Percentiles rank a stretch among this genome's conserved stretches.
These are phyloP conservation scores for Eulimnadia texana DNA, from an alignment of 1,140 invertebrate genomes.

Conservation along the genomic window DNA sequence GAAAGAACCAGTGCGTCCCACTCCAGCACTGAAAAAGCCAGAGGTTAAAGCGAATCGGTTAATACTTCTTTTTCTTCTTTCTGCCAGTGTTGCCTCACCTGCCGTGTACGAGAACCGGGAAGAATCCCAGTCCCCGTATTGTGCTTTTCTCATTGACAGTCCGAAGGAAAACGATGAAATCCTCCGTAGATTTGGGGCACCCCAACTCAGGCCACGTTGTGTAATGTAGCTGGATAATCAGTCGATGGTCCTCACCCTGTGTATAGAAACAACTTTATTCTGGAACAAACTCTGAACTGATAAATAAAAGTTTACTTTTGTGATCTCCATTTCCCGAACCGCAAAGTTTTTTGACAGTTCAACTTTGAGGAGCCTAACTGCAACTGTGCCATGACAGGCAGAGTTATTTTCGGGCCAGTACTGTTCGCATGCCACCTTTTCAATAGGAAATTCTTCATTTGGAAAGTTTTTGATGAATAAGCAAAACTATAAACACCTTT, in stretches of 20 bases:
- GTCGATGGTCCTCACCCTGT: not conserved
- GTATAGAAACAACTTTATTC: not conserved
- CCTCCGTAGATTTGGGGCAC: not conserved
- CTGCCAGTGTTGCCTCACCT: not conserved
- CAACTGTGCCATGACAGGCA: not conserved
- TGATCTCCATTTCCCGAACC: not conserved
- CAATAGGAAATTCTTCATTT: no score
- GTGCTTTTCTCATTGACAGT: not conserved
- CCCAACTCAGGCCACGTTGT: not conserved
- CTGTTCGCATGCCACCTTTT: not conserved
- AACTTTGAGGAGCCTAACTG: not conserved
- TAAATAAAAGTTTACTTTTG: not conserved
- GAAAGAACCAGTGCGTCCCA: constrained; percentile 15
- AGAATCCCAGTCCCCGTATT: not conserved
- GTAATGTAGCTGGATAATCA: not conserved
- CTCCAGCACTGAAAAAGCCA: constrained; percentile 27
- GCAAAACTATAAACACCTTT: no score
- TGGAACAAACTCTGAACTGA: not conserved
- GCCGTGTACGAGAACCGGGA: not conserved
- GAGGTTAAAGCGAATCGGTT: no score
- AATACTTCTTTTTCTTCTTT: no score
- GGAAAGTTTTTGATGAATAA: no score
- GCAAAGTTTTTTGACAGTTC: not conserved
- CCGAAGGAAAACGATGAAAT: not conserved
- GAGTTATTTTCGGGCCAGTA: not conserved